These are phyloP conservation scores for Acanthis flammea DNA, from an alignment of 2,797 vertebrate genomes.

Conservation along the genomic window DNA sequence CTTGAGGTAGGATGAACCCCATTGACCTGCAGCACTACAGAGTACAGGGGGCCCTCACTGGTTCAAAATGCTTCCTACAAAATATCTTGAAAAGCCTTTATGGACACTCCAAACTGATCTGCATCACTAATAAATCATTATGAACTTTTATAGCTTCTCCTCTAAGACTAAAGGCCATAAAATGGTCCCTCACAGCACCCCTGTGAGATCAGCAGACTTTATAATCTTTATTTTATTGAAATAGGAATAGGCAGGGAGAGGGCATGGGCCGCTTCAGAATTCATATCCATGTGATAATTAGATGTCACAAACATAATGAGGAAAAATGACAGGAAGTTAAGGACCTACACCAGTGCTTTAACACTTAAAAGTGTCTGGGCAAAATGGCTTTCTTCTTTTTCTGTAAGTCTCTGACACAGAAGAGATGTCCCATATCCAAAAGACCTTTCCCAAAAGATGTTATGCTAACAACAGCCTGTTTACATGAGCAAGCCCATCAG, in stretches of 20 bases:
- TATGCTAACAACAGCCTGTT: not conserved
- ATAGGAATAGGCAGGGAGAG: not conserved
- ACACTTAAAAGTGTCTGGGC: not conserved
- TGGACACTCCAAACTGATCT: not conserved
- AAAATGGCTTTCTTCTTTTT: not conserved
- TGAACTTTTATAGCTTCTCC: not conserved
- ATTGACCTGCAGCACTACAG: rapidly evolving
- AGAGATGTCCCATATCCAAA: not conserved
- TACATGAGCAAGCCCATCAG: not conserved
- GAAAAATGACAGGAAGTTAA: not conserved
- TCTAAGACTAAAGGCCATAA: not conserved
- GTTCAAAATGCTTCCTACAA: not conserved
- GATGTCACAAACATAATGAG: not conserved
- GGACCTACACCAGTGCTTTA: not conserved
- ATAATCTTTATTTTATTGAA: not conserved
- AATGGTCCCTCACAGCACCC: not conserved
- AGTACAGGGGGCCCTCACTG: not conserved
- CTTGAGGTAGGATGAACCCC: not conserved
- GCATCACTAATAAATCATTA: not conserved
- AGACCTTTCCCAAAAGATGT: not conserved
- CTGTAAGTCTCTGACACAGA: not conserved
- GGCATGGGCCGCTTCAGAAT: not conserved
- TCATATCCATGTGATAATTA: not conserved
- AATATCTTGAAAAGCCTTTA: not conserved
- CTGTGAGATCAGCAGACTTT: not conserved